Percentiles rank a stretch among this genome's conserved stretches.
Evolutionary conservation across 2,113 vertebrate species (phyloP).

Genomic region (Lota lota): DNA sequence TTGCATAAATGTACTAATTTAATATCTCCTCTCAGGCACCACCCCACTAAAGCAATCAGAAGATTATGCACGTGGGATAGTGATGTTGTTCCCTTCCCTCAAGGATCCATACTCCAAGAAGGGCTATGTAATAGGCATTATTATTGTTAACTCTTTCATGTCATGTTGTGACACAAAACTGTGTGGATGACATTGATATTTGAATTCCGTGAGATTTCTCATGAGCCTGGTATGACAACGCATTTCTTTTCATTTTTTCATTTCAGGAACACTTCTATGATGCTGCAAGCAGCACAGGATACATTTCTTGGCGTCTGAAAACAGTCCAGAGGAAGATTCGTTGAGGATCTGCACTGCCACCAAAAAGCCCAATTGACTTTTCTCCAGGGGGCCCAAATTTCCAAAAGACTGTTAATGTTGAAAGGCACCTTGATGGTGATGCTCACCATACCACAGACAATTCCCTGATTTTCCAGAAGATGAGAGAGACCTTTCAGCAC

Average conservation of each 20-base stretch:
- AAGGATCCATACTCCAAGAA: conserved; percentile 44
- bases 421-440: too few species aligned
- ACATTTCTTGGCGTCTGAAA: too few species aligned
- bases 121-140: conserved; percentile 29
- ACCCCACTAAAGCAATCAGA: conserved; percentile 27
- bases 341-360: too few species aligned
- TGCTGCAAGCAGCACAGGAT: conserved; percentile 2
- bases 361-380: too few species aligned
- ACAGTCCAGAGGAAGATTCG: too few species aligned
- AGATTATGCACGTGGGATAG: conserved; percentile 30
- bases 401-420: too few species aligned
- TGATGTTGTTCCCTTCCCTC: conserved; percentile 40
- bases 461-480: conserved; percentile 17
- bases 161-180: neutral
- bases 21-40: conserved; percentile 11
- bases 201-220: too few species aligned
- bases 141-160: conserved; percentile 5
- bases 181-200: neutral
- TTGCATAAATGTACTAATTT: conserved; percentile 4
- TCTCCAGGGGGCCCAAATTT: too few species aligned
- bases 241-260: neutral
- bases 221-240: too few species aligned
- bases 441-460: conserved; percentile 19
- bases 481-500: too few species aligned
- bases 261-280: conserved; percentile 3